phyloP scores from a whole-genome alignment of 2,113 vertebrate species.

The Diphyllodes magnificus region DNA sequence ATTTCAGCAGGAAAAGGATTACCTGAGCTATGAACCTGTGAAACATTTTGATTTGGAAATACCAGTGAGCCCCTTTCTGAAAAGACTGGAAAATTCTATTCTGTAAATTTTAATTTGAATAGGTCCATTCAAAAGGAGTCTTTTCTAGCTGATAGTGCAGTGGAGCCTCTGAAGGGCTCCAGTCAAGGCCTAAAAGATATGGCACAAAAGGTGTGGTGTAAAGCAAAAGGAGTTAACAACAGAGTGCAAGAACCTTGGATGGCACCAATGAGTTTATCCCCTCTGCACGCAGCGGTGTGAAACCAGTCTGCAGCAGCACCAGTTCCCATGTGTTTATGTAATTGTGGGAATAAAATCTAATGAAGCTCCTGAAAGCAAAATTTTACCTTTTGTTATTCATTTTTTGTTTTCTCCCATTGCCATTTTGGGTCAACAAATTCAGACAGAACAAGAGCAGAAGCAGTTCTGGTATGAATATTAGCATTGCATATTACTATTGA shows the following conservation, averaged over 20 bases:
- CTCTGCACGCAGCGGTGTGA: not conserved
- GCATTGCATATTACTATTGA: not conserved
- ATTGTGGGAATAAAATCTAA: not conserved
- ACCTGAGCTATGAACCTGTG: not conserved
- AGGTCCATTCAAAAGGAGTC: not conserved
- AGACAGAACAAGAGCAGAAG: not conserved
- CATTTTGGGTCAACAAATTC: not conserved
- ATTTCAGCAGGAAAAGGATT: not conserved
- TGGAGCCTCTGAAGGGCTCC: not conserved
- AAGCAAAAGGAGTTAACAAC: not conserved
- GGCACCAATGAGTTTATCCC: not conserved
- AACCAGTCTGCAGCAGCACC: not conserved
- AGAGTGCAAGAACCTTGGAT: not conserved
- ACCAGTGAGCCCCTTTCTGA: not conserved
- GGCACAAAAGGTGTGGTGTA: not conserved
- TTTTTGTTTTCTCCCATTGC: not conserved
- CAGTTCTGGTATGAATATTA: not conserved
- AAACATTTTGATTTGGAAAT: slow-evolving; percentile 25
- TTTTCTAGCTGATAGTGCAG: not conserved
- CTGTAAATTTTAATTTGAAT: not conserved
- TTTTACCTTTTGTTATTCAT: not conserved
- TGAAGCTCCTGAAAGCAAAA: not conserved
- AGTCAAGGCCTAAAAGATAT: not conserved
- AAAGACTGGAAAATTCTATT: not conserved
- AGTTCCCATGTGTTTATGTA: not conserved